Percentiles rank a stretch among this genome's conserved stretches.
Evolutionary conservation across 2,113 vertebrate species (phyloP).

Genomic region (Atractosteus spatula): DNA sequence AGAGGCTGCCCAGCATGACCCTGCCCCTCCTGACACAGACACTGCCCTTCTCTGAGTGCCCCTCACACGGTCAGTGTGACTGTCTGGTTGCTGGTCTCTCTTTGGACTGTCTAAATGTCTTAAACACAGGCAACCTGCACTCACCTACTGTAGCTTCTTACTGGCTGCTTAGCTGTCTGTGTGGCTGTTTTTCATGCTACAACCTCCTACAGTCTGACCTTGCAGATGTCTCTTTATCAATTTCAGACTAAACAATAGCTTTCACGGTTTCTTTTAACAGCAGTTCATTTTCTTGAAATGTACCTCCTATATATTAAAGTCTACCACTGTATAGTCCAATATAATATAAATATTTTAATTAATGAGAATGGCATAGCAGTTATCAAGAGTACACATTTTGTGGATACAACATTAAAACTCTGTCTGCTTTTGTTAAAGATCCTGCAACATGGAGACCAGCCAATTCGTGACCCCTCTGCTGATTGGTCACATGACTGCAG

Average conservation of each 20-base stretch:
- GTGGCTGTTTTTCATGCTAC: conserved; percentile 33
- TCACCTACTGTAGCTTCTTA: background rate
- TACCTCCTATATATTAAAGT: too few relatives aligned
- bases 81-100: background rate
- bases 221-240: background rate
- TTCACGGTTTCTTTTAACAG: background rate
- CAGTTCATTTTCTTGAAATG: background rate
- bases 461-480: too few relatives aligned
- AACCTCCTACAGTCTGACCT: background rate
- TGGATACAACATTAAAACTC: background rate
- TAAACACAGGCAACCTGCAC: too few relatives aligned
- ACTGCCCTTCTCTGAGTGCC: conserved; percentile 66
- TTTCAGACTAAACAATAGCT: too few relatives aligned
- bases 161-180: conserved; percentile 20
- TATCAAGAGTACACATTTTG: too few relatives aligned
- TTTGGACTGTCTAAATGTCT: too few relatives aligned
- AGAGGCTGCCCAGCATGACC: conserved; percentile 44
- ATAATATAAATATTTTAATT: too few relatives aligned
- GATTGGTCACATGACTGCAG: too few relatives aligned
- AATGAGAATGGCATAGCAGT: too few relatives aligned
- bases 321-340: too few relatives aligned
- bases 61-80: conserved; percentile 19
- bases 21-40: conserved; percentile 41
- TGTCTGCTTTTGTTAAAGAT: conserved; percentile 5
- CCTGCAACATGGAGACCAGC: too few relatives aligned